Conservation (phyloP, 2,113 vertebrate genomes). For the Myxocyprinus asiaticus region DNA sequence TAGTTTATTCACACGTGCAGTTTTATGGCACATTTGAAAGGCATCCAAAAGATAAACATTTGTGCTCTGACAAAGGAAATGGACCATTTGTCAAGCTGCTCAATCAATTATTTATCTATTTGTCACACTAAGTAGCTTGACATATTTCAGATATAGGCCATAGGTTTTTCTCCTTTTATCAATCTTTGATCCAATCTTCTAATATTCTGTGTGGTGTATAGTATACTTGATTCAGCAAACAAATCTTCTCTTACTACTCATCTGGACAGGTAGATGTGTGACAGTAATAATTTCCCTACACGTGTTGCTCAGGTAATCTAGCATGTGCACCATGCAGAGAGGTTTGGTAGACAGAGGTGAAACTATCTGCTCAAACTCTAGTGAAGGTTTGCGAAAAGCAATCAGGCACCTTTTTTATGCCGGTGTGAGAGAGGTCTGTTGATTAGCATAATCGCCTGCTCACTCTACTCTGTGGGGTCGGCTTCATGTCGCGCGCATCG, state of each 20-base stretch:
- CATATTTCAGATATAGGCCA: neutral
- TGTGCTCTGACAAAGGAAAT: too few relatives aligned
- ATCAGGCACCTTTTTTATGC: conserved; percentile 65
- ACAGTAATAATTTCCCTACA: neutral
- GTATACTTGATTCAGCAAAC: neutral
- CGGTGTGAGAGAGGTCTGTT: conserved; percentile 47
- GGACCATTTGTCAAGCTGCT: too few relatives aligned
- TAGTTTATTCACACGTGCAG: neutral
- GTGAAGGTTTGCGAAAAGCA: conserved; percentile 64
- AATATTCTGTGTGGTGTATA: neutral
- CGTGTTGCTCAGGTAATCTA: conserved; percentile 5
- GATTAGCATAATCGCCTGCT: conserved; percentile 72
- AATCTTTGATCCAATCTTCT: neutral
- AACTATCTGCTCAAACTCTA: conserved; percentile 50
- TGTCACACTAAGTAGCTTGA: neutral
- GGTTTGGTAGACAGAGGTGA: conserved; percentile 42
- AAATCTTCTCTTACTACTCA: neutral
- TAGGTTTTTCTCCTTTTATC: too few relatives aligned
- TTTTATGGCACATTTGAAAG: neutral
- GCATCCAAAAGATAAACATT: neutral
- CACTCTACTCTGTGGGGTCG: conserved; percentile 43
- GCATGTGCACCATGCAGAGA: neutral
- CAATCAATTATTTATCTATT: too few relatives aligned
- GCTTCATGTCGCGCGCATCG: conserved; percentile 66
- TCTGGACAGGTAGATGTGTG: neutral